A percentile compares a stretch with the other conserved stretches of the same genome.
These are phyloP conservation scores for Mycteria americana DNA, from an alignment of 2,797 vertebrate genomes.

Conservation along the genomic window DNA sequence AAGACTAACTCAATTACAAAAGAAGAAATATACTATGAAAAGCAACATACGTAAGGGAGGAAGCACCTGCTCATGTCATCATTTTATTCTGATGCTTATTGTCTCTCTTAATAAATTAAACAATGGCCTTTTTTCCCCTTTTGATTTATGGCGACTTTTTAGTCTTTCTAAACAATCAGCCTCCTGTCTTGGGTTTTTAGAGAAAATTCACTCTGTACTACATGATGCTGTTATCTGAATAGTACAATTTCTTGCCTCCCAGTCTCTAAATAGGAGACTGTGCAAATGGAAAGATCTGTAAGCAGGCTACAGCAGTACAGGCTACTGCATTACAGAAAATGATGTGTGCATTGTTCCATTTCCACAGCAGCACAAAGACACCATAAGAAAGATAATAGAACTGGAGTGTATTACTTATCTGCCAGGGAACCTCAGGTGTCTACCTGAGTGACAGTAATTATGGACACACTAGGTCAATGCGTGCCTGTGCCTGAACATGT, in stretches of 20 bases:
- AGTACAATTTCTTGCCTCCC: neutral
- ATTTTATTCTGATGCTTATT: neutral
- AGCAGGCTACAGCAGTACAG: neutral
- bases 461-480: neutral
- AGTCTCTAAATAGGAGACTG: neutral
- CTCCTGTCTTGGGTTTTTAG: neutral
- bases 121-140: accelerated
- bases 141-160: neutral
- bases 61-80: neutral
- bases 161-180: neutral
- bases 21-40: neutral
- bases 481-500: neutral
- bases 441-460: neutral
- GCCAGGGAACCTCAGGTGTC: neutral
- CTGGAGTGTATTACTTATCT: neutral
- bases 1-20: neutral
- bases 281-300: neutral
- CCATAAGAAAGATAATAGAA: neutral
- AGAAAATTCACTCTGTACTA: neutral
- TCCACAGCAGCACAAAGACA: neutral
- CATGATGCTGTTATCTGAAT: neutral
- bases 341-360: neutral
- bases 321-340: neutral
- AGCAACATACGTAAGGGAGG: neutral
- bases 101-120: neutral